Percentiles rank a stretch among this genome's conserved stretches.
These are phyloP conservation scores for Galaxias olidus DNA, from an alignment of 2,797 vertebrate species.

Conservation along the genomic window DNA sequence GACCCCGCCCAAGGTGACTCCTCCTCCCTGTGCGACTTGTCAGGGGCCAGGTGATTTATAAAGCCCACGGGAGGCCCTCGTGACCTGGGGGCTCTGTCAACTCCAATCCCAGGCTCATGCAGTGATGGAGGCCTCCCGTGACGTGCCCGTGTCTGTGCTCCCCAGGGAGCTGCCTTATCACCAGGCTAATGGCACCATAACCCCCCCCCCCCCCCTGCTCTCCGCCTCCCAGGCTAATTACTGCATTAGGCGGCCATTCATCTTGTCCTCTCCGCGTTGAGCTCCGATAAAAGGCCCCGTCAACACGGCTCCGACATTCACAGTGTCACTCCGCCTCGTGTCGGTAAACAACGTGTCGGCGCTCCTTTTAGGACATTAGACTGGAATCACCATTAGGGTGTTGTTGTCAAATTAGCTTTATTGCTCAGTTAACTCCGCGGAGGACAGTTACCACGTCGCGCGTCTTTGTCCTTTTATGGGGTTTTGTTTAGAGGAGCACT, in stretches of 20 bases:
- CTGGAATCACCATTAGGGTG: no score
- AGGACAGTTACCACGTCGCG: no score
- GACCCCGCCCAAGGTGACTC: slow-evolving; percentile 60
- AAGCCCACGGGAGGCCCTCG: slow-evolving; percentile 28
- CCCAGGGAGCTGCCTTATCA: slow-evolving; percentile 47
- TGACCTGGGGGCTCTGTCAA: slow-evolving; percentile 28
- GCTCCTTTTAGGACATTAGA: no score
- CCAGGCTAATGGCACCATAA: slow-evolving; percentile 34
- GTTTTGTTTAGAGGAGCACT: no score
- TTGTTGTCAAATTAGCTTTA: no score
- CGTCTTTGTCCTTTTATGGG: no score
- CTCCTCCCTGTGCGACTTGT: slow-evolving; percentile 41
- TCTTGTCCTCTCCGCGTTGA: slow-evolving; percentile 26
- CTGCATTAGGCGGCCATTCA: slow-evolving; percentile 57
- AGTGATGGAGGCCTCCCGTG: slow-evolving; percentile 31
- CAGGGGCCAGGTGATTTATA: slow-evolving; percentile 55
- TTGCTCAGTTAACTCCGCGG: no score
- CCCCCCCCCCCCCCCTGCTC: slow-evolving; percentile 24
- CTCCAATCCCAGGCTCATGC: slow-evolving; percentile 22
- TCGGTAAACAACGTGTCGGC: no score
- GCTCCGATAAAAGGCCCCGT: slow-evolving; percentile 35
- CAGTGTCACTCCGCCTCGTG: no score
- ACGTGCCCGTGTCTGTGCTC: slow-evolving; percentile 24
- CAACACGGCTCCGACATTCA: no score
- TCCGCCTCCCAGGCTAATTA: slow-evolving; percentile 52